Conservation (phyloP, 2,888 invertebrate genomes). For the Vanessa cardui region DNA sequence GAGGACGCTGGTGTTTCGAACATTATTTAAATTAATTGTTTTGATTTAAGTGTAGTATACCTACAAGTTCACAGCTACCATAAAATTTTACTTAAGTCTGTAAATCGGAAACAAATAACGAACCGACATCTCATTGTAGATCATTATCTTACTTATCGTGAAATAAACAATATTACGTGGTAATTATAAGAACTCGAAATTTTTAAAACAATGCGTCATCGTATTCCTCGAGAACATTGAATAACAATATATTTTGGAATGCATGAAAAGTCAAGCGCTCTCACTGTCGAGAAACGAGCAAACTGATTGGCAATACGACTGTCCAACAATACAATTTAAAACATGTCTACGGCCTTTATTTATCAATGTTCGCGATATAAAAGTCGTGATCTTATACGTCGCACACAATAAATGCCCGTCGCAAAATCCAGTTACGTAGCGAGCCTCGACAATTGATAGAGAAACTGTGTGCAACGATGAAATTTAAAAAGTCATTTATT, state of each 20-base stretch:
- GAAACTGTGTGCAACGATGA: slow-evolving; percentile 83
- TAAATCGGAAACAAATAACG: slow-evolving; percentile 2
- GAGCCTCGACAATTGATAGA: slow-evolving; percentile 82
- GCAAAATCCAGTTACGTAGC: slow-evolving; percentile 78
- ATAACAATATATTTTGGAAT: slow-evolving; percentile 26
- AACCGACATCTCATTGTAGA: slow-evolving; percentile 14
- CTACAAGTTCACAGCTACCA: too few relatives aligned
- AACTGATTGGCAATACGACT: slow-evolving; percentile 37
- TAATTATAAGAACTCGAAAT: slow-evolving; percentile 24
- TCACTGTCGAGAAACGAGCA: slow-evolving; percentile 18
- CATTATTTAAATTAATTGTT: neutral
- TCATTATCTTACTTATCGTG: slow-evolving; percentile 17
- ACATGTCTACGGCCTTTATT: slow-evolving; percentile 54
- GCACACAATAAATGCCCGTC: slow-evolving; percentile 79
- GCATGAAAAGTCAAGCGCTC: slow-evolving; percentile 19
- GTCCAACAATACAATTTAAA: slow-evolving; percentile 48
- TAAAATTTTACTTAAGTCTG: neutral
- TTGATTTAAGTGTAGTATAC: neutral
- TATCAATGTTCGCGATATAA: slow-evolving; percentile 63
- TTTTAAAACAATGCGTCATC: slow-evolving; percentile 26
- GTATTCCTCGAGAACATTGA: slow-evolving; percentile 15
- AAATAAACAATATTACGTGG: slow-evolving; percentile 16
- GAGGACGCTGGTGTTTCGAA: neutral
- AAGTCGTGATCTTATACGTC: slow-evolving; percentile 74
- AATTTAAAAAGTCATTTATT: slow-evolving; percentile 84